Evolutionary conservation across 2,888 invertebrate species (phyloP), one percentile per base, ranked within the genome.

Genomic region (Toxonevra muliebris): DNA sequence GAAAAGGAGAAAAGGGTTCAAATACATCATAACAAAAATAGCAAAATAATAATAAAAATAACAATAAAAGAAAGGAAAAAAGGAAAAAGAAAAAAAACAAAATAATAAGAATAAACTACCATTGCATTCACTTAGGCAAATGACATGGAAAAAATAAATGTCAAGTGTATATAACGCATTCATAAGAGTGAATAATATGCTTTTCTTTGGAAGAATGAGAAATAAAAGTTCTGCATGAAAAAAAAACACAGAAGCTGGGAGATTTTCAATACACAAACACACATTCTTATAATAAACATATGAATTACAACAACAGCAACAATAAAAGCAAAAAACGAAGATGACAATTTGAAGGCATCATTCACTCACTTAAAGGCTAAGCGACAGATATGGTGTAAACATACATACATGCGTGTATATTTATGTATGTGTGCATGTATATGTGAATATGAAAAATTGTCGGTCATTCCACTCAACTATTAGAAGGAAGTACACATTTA

Each of bases 61-160:
- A 15, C 15, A 8, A 48, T 48, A n/a, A 8, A 48, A 8, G 8
- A 48, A n/a, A 48, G 48, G 8, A 48, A 48, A 48, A 5, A 8
- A 48, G 8, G 8, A 4, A 30, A 30, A 30, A 30, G 2, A 30
- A 30, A 30, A 30, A 2, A 30, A 30, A 15, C 8, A 43, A 43
- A 43, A 12, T 12, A 43, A n/a, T n/a, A 11, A 43, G 12, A 43
- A 43, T 12, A 48, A 48, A 48, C 15, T 12, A 8, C 48, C 48
- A 48, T 48, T 48, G 48, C 48, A 48, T 48, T 48, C 48, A 48
- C 48, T 48, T 48, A 48, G 15, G 48, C 48, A 48, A 48, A 48
- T 48, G 48, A 48, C 15, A 48, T 48, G 48, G 12, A 48, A 48
- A 48, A 48, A 7, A 30, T 2, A 30, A 30, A 48, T 48, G 48